phyloP scores from a whole-genome alignment of 1,140 invertebrate genomes.

The Drosophila yakuba region DNA sequence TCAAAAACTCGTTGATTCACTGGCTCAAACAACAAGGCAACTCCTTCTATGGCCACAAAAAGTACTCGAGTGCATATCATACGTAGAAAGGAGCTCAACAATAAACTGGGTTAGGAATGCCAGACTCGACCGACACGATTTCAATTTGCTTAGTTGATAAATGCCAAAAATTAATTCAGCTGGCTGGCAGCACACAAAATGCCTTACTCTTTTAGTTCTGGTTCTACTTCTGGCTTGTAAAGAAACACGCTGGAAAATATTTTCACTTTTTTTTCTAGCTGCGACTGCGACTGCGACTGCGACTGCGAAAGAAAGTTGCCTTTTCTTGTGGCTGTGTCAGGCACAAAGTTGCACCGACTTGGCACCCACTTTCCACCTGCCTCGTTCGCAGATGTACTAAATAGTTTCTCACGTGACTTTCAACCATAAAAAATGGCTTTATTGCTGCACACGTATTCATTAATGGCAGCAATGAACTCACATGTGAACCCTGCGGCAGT shows the following conservation, averaged over 20 bases:
- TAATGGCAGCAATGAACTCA: slow-evolving; percentile 82
- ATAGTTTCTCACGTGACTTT: slow-evolving; percentile 83
- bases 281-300: neutral
- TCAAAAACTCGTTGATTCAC: slow-evolving; percentile 51
- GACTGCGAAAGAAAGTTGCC: slow-evolving; percentile 61
- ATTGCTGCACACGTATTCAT: slow-evolving; percentile 83
- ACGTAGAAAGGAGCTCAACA: slow-evolving; percentile 30
- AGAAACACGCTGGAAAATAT: slow-evolving; percentile 45
- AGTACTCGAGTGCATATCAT: slow-evolving; percentile 56
- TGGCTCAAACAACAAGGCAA: slow-evolving; percentile 17
- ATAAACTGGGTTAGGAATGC: slow-evolving; percentile 74
- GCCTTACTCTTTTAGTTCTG: slow-evolving; percentile 33
- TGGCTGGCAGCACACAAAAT: slow-evolving; percentile 51
- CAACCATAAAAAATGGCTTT: slow-evolving; percentile 80
- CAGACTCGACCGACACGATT: slow-evolving; percentile 67
- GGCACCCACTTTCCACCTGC: slow-evolving; percentile 11
- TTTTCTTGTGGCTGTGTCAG: slow-evolving; percentile 77
- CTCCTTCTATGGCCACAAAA: slow-evolving; percentile 10
- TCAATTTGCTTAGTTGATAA: slow-evolving; percentile 79
- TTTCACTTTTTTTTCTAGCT: slow-evolving; percentile 66
- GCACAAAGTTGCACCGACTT: slow-evolving; percentile 69
- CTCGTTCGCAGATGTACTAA: slow-evolving; percentile 69
- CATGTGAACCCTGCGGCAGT: slow-evolving; percentile 58
- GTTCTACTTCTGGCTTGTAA: neutral
- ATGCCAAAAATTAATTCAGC: slow-evolving; percentile 75